phyloP scores from a whole-genome alignment of 2,113 vertebrate species.

The Phyllostomus hastatus region DNA sequence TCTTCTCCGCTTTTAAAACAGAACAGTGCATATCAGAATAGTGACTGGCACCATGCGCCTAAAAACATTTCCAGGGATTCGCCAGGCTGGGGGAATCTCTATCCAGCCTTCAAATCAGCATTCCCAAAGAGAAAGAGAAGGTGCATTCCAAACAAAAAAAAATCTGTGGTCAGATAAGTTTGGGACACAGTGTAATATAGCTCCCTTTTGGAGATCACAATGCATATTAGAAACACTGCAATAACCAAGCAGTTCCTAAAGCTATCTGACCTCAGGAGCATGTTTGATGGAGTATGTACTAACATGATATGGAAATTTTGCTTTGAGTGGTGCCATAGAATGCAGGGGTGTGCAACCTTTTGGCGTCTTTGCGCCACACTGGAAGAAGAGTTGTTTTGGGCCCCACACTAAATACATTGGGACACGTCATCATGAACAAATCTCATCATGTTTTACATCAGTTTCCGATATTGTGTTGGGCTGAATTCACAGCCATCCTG shows the following conservation, averaged over 20 bases:
- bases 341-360: no score
- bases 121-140: neutral
- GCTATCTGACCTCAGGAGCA: neutral
- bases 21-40: neutral
- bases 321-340: neutral
- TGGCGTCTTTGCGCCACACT: no score
- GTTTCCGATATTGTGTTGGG: no score
- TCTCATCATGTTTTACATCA: no score
- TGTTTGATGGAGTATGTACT: neutral
- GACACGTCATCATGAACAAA: no score
- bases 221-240: neutral
- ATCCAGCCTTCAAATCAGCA: neutral
- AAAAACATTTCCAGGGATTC: neutral
- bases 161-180: neutral
- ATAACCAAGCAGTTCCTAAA: neutral
- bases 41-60: neutral
- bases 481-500: no score
- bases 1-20: neutral
- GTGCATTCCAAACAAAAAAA: neutral
- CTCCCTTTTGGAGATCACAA: neutral
- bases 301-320: neutral
- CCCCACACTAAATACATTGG: no score
- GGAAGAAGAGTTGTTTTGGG: no score
- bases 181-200: neutral
- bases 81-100: neutral